phyloP scores from a whole-genome alignment of 2,113 vertebrate species.

The Gobio gobio region DNA sequence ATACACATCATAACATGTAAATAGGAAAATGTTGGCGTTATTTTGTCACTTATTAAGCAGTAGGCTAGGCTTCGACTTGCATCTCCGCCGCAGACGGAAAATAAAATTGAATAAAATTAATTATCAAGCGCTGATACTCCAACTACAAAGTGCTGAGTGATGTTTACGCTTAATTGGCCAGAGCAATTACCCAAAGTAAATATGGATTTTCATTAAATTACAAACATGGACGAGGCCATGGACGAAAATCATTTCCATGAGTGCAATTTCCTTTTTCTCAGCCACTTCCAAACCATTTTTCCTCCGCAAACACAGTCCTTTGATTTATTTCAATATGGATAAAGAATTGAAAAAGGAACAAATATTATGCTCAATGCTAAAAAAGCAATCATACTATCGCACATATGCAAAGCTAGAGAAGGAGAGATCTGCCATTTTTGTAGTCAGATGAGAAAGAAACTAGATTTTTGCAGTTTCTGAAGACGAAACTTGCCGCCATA shows the following conservation, averaged over 20 bases:
- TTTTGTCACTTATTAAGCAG: too few species aligned
- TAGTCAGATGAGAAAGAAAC: background rate
- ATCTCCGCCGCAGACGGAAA: conserved; percentile 62
- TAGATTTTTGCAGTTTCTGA: background rate
- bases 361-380: conserved; percentile 15
- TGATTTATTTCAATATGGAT: conserved; percentile 31
- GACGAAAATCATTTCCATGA: conserved; percentile 48
- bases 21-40: too few species aligned
- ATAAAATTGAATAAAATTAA: conserved; percentile 65
- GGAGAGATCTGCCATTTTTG: background rate
- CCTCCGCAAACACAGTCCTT: conserved; percentile 47
- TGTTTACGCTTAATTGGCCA: conserved; percentile 73
- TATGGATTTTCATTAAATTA: conserved; percentile 68
- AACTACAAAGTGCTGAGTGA: conserved; percentile 70
- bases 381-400: background rate
- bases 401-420: background rate
- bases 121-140: conserved; percentile 52
- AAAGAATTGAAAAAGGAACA: conserved; percentile 23
- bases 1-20: too few species aligned
- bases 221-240: conserved; percentile 50
- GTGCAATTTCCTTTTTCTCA: conserved; percentile 57
- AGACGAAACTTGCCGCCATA: background rate
- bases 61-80: conserved; percentile 40
- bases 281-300: conserved; percentile 45
- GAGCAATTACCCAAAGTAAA: conserved; percentile 70